These are phyloP conservation scores for Drosophila orena DNA, from an alignment of 1,140 invertebrate species.

Conservation along the genomic window DNA sequence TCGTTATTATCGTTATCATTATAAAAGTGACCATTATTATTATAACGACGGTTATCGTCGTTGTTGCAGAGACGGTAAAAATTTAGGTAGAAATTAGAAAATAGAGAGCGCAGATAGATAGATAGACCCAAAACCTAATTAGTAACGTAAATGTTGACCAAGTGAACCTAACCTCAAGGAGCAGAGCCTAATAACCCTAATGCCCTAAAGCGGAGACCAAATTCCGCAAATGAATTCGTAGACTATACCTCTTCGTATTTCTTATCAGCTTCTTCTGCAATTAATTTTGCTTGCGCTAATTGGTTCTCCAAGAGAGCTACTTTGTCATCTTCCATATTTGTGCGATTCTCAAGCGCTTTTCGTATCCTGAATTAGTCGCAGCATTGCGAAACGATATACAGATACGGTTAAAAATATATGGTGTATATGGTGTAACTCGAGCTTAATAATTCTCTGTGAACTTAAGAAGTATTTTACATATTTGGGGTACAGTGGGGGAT, in stretches of 20 bases:
- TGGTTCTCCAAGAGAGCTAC: conserved; percentile 97
- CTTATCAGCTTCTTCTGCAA: conserved; percentile 99
- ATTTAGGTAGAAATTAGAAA: conserved; percentile 24
- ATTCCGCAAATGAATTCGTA: conserved; percentile 38
- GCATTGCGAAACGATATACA: conserved; percentile 39
- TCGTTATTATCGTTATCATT: conserved; percentile 41
- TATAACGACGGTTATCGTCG: conserved; percentile 19
- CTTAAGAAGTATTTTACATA: conserved; percentile 57
- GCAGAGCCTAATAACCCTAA: conserved; percentile 78
- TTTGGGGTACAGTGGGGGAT: conserved; percentile 14
- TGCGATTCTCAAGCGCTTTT: conserved; percentile 99
- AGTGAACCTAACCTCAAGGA: conserved; percentile 73
- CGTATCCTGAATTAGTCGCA: conserved; percentile 92
- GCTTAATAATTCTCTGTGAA: conserved; percentile 60
- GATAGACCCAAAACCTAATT: conserved; percentile 74
- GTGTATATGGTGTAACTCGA: conserved; percentile 60
- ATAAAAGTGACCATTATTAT: conserved; percentile 38
- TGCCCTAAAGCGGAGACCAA: conserved; percentile 57
- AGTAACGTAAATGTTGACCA: conserved; percentile 61
- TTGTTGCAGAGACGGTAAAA: conserved; percentile 22
- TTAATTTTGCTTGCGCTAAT: conserved; percentile 97
- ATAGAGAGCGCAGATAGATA: conserved; percentile 65
- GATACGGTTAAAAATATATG: conserved; percentile 27
- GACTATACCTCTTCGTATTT: conserved; percentile 98
- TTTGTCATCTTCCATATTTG: conserved; percentile 99